Base-by-base conservation (phyloP, 2,888 invertebrate genomes). In the Altica lythri region DNA sequence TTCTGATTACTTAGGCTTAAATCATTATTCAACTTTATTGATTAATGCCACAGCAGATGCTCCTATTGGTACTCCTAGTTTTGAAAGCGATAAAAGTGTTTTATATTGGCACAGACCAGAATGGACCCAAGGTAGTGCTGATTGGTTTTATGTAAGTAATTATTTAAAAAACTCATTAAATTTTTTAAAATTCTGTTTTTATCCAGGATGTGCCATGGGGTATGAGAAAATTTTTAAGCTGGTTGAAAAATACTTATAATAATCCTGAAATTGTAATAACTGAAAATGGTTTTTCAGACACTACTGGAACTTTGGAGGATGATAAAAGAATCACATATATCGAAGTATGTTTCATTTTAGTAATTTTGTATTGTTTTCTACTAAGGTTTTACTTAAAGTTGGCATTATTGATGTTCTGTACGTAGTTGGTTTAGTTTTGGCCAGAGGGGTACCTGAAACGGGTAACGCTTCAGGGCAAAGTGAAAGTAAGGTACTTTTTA, bases 1-100 rank as follows among this genome's bases (percentile, higher is more conserved):
- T 0, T 78, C 80, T 1, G 90, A 92, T 70, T 89, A 86, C 72
- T 78, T 91, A 46, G 90, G 88, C 1, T 70, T 91, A 4, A 92
- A 92, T 70, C 82, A 86, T 53, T 92, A 92, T 69, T 85, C 88
- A 0, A 80, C 84, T 0, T 75, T 77, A 60, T 63, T 84, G 64
- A 78, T 75, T 79, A 47, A 46, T 16, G 54, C 46, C 12, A 44
- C 56, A 14, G 25, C 19, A 1, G 58, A 59, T 13, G 42, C 47
- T 2, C 44, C 49, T 4, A 53, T 53, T 38, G 58, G 55, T 2
- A 29, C 1, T 17, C 61, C 59, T 6, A 61, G 59, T 42, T 56
- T 46, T 17, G 46, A 29, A 8, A 35, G 14, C 4, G 81, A 80
- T 70, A 68, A 17, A 80, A 81, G 62, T 30, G 51, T 47, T 6